phyloP scores from a whole-genome alignment of 2,797 vertebrate species.

The Rhinophrynus dorsalis region DNA sequence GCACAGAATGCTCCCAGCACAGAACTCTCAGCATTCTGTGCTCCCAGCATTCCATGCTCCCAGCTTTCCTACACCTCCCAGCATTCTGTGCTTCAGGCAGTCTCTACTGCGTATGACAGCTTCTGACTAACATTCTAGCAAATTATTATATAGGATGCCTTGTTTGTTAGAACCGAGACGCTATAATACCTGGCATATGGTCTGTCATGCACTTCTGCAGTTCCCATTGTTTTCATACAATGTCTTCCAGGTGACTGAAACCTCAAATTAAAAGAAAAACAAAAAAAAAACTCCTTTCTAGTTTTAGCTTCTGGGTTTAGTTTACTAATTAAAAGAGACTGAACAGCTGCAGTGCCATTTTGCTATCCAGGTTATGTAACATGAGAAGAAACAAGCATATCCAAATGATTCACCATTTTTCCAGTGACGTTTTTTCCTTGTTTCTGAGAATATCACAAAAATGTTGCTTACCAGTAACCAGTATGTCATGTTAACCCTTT shows the following conservation, averaged over 20 bases:
- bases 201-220: not conserved
- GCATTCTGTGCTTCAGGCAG: no score
- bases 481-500: no score
- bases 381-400: constrained; percentile 24
- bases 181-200: not conserved
- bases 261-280: not conserved
- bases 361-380: constrained; percentile 10
- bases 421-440: constrained; percentile 1
- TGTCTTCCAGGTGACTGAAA: constrained; percentile 9
- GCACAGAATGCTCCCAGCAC: no score
- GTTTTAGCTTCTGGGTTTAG: constrained; percentile 20
- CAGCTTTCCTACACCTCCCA: no score
- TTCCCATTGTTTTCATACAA: not conserved
- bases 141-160: no score
- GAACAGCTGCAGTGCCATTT: constrained; percentile 17
- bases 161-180: not conserved
- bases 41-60: no score
- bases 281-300: no score
- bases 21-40: no score
- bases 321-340: constrained; percentile 26
- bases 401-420: not conserved
- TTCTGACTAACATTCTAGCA: no score
- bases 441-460: not conserved
- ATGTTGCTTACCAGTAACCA: no score
- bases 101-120: no score